These are phyloP conservation scores for Trichogramma pretiosum DNA, from an alignment of 1,140 invertebrate genomes.

Conservation along the genomic window DNA sequence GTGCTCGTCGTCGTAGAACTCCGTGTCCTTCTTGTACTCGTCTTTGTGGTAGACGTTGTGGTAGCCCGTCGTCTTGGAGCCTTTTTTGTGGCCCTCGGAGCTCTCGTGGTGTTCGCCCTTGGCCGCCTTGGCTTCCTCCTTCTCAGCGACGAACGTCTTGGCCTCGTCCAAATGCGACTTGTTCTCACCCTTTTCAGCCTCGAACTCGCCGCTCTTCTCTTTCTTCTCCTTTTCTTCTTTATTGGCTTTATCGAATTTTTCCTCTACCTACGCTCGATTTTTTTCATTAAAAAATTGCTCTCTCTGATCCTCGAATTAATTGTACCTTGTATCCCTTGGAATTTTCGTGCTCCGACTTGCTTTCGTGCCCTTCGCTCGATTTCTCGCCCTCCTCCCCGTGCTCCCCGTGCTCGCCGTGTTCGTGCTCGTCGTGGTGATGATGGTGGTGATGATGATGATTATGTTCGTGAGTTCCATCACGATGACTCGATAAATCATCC, in stretches of 20 bases:
- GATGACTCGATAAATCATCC: too few species aligned
- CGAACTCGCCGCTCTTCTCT: conserved; percentile 46
- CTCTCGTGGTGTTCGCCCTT: conserved; percentile 48
- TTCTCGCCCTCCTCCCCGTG: conserved; percentile 1
- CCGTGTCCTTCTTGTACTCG: conserved; percentile 44
- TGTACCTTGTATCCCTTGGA: conserved; percentile 10
- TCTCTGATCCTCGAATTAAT: not conserved
- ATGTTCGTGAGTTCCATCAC: too few species aligned
- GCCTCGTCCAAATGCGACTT: conserved; percentile 48
- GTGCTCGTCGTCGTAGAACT: conserved; percentile 57
- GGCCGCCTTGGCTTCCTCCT: conserved; percentile 43
- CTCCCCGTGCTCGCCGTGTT: conserved; percentile 1
- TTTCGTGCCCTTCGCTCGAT: conserved; percentile 1
- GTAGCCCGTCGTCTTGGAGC: conserved; percentile 56
- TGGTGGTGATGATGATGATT: conserved; percentile 2
- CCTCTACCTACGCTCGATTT: conserved; percentile 20
- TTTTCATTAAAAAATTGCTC: not conserved
- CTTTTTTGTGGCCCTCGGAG: conserved; percentile 53
- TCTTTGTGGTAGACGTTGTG: conserved; percentile 59
- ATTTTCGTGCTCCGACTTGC: not conserved
- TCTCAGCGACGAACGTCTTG: conserved; percentile 42
- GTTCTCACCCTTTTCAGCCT: conserved; percentile 43
- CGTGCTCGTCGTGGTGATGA: not conserved
- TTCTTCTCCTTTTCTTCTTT: conserved; percentile 48
- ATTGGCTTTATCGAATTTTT: conserved; percentile 48